Evolutionary conservation across 2,797 vertebrate species (phyloP).

Genomic region (Neoniphon sammara): DNA sequence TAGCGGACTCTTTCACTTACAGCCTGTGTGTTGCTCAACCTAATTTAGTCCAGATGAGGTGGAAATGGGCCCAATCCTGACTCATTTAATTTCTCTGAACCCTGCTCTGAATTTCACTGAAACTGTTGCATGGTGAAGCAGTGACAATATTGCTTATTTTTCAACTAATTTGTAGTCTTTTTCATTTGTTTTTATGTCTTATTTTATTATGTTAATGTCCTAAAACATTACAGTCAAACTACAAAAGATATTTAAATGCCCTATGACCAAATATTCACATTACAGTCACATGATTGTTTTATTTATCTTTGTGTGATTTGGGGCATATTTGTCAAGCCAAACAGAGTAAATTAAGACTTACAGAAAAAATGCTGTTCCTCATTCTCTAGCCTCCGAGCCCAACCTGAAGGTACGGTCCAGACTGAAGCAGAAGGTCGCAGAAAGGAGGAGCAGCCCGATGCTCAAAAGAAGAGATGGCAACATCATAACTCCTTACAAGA

Average conservation of each 20-base stretch:
- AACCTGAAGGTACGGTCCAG: slow-evolving; percentile 91
- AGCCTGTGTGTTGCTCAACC: slow-evolving; percentile 75
- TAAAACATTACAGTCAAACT: slow-evolving; percentile 19
- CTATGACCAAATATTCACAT: slow-evolving; percentile 3
- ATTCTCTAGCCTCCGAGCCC: slow-evolving; percentile 86
- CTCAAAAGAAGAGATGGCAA: slow-evolving; percentile 89
- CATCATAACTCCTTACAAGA: slow-evolving; percentile 88
- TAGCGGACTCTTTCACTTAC: slow-evolving; percentile 80
- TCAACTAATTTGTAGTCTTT: slow-evolving; percentile 35
- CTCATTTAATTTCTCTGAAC: slow-evolving; percentile 76
- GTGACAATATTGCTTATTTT: slow-evolving; percentile 49
- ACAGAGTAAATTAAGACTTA: slow-evolving; percentile 13
- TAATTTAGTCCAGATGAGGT: slow-evolving; percentile 85
- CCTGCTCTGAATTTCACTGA: slow-evolving; percentile 55
- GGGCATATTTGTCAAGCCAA: slow-evolving; percentile 12
- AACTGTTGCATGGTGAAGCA: slow-evolving; percentile 54
- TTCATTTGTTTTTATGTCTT: slow-evolving; percentile 19
- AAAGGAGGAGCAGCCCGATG: slow-evolving; percentile 89
- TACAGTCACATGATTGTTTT: background rate
- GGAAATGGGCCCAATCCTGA: slow-evolving; percentile 77
- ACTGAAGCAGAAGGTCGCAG: slow-evolving; percentile 96
- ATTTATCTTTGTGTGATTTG: background rate
- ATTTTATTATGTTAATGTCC: slow-evolving; percentile 35
- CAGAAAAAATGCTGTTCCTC: slow-evolving; percentile 6
- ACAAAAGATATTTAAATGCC: slow-evolving; percentile 11